phyloP scores from a whole-genome alignment of 2,113 vertebrate species.

The Sebastes schlegelii region DNA sequence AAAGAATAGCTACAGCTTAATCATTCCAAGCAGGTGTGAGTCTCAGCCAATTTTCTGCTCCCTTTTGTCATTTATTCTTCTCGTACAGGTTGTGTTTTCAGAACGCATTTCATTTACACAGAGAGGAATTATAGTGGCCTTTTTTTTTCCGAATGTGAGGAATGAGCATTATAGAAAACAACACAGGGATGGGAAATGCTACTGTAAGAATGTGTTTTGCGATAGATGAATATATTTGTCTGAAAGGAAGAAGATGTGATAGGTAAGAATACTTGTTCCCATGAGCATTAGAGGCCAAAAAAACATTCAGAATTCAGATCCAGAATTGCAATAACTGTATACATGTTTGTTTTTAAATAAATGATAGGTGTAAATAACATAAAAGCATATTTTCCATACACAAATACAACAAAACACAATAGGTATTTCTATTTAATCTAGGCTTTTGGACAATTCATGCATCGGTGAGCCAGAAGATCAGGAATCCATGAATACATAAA shows the following conservation, averaged over 20 bases:
- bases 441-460: constrained; percentile 67
- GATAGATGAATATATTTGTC: constrained; percentile 24
- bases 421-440: constrained; percentile 62
- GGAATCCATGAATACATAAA: constrained; percentile 77
- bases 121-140: constrained; percentile 16
- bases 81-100: constrained; percentile 46
- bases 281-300: constrained; percentile 14
- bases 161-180: constrained; percentile 14
- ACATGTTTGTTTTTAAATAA: constrained; percentile 49
- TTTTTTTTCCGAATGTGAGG: background rate
- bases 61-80: constrained; percentile 65
- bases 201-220: constrained; percentile 4
- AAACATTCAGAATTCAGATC: constrained; percentile 16
- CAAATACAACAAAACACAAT: constrained; percentile 41
- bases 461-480: constrained; percentile 72
- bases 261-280: background rate
- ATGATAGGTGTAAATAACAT: constrained; percentile 46
- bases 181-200: background rate
- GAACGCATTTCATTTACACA: constrained; percentile 35
- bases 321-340: constrained; percentile 14
- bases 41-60: constrained; percentile 67
- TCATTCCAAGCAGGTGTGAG: constrained; percentile 78
- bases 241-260: background rate
- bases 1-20: constrained; percentile 72
- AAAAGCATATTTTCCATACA: constrained; percentile 27